phyloP scores from a whole-genome alignment of 2,797 vertebrate genomes.

The Argyrosomus regius region DNA sequence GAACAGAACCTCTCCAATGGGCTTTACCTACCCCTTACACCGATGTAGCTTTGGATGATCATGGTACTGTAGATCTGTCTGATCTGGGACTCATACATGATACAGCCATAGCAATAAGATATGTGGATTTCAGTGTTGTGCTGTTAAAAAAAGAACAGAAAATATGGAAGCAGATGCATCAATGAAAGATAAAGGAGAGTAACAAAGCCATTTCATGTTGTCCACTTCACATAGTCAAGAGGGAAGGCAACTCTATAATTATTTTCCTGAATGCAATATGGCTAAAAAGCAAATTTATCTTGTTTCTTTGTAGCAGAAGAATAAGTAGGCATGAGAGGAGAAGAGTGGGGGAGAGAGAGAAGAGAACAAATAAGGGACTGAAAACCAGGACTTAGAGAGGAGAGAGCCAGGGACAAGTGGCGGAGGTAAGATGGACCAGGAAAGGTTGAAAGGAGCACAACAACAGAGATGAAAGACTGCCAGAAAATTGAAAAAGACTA shows the following conservation, averaged over 20 bases:
- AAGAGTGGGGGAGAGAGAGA: slow-evolving; percentile 23
- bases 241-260: slow-evolving; percentile 63
- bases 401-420: slow-evolving; percentile 74
- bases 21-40: slow-evolving; percentile 86
- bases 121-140: slow-evolving; percentile 11
- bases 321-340: slow-evolving; percentile 44
- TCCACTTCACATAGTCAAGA: slow-evolving; percentile 68
- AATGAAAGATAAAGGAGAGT: slow-evolving; percentile 42
- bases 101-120: neutral
- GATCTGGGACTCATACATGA: slow-evolving; percentile 83
- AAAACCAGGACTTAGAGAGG: slow-evolving; percentile 34
- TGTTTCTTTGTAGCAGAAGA: slow-evolving; percentile 61
- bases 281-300: slow-evolving; percentile 67
- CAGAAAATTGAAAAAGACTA: slow-evolving; percentile 76
- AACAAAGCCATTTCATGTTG: slow-evolving; percentile 65
- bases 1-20: slow-evolving; percentile 77
- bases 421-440: slow-evolving; percentile 63
- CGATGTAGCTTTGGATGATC: slow-evolving; percentile 88
- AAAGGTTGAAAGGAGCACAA: slow-evolving; percentile 75
- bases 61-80: slow-evolving; percentile 85
- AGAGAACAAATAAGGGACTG: slow-evolving; percentile 64
- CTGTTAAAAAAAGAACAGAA: slow-evolving; percentile 16
- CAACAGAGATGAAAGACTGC: slow-evolving; percentile 78
- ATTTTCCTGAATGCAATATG: slow-evolving; percentile 71
- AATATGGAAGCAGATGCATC: slow-evolving; percentile 25